Evolutionary conservation across 2,797 vertebrate species (phyloP).

Genomic region (Cottoperca gobio): DNA sequence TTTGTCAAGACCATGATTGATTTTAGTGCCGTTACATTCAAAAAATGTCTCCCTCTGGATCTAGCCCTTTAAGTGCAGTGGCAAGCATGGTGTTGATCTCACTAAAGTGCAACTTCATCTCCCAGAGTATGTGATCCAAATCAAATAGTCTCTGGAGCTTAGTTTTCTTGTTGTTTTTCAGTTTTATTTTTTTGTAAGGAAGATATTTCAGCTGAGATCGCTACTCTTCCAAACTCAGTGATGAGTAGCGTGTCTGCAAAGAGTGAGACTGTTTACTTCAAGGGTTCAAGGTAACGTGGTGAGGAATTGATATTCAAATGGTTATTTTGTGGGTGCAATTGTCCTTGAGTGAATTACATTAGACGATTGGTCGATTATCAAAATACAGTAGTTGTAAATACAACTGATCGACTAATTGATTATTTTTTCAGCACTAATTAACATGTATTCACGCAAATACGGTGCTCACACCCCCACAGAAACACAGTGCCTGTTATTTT

Average conservation of each 20-base stretch:
- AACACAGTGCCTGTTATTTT: constrained; percentile 4
- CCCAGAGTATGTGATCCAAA: too few species aligned
- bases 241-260: too few species aligned
- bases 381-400: neutral
- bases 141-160: neutral
- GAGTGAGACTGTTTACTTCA: too few species aligned
- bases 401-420: neutral
- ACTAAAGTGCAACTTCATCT: neutral
- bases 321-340: too few species aligned
- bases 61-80: neutral
- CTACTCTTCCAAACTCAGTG: too few species aligned
- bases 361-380: too few species aligned
- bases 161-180: too few species aligned
- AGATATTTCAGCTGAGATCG: too few species aligned
- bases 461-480: neutral
- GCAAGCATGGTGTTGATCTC: neutral
- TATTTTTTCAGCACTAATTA: neutral
- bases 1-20: neutral
- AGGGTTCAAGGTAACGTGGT: too few species aligned
- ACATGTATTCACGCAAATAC: neutral
- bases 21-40: neutral
- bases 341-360: too few species aligned
- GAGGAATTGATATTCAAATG: too few species aligned
- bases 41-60: neutral
- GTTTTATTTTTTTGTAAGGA: neutral